phyloP scores from a whole-genome alignment of 1,140 invertebrate species.

The Himalopsyche phryganea region DNA sequence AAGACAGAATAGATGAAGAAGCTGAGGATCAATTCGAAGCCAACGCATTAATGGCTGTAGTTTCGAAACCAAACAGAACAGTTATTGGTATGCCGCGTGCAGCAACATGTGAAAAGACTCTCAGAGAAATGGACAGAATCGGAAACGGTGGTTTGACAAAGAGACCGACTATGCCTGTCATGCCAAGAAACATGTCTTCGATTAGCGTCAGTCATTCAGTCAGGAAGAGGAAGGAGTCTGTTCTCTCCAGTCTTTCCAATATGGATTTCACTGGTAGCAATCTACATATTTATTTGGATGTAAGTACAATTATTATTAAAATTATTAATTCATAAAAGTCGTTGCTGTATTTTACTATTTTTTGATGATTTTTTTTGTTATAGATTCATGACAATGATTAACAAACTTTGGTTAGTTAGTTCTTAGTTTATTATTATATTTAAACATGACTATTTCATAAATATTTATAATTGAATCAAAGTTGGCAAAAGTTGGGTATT shows the following conservation, averaged over 20 bases:
- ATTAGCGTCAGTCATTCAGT: slow-evolving; percentile 46
- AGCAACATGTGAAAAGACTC: slow-evolving; percentile 51
- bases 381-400: neutral
- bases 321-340: too few relatives aligned
- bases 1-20: slow-evolving; percentile 56
- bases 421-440: too few relatives aligned
- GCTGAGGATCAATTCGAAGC: slow-evolving; percentile 50
- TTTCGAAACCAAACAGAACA: slow-evolving; percentile 45
- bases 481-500: too few relatives aligned
- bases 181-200: slow-evolving; percentile 55
- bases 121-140: slow-evolving; percentile 45
- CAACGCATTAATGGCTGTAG: slow-evolving; percentile 44
- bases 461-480: too few relatives aligned
- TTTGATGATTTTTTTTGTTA: too few relatives aligned
- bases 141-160: slow-evolving; percentile 38
- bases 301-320: too few relatives aligned
- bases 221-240: slow-evolving; percentile 58
- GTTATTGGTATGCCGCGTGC: slow-evolving; percentile 44
- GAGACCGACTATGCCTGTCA: slow-evolving; percentile 46
- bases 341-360: too few relatives aligned
- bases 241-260: slow-evolving; percentile 66
- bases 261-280: slow-evolving; percentile 69
- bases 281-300: slow-evolving; percentile 62
- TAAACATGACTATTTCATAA: too few relatives aligned
- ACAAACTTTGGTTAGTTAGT: too few relatives aligned